phyloP scores from a whole-genome alignment of 2,113 vertebrate species.

The Osmerus eperlanus region DNA sequence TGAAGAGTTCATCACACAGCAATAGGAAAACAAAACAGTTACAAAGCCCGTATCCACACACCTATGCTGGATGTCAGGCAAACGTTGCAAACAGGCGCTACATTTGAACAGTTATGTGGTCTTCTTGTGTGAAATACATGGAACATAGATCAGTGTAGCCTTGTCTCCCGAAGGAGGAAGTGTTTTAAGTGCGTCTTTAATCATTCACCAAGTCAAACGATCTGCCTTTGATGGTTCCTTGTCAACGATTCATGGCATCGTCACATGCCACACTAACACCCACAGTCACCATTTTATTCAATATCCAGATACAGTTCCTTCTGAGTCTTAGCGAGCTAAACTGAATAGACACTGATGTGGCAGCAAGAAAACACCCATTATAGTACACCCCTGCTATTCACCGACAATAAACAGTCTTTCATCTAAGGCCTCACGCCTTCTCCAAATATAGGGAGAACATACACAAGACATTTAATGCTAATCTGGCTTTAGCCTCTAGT shows the following conservation, averaged over 20 bases:
- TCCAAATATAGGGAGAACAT: conserved; percentile 26
- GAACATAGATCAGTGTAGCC: neutral
- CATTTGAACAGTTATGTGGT: conserved; percentile 35
- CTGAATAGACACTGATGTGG: conserved; percentile 53
- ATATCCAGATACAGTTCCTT: conserved; percentile 37
- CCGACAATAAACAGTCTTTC: conserved; percentile 57
- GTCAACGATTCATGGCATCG: conserved; percentile 9
- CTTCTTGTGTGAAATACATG: neutral
- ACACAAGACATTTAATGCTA: conserved; percentile 46
- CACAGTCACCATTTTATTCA: conserved; percentile 40
- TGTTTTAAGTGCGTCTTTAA: neutral
- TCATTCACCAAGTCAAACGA: neutral
- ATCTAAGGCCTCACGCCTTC: conserved; percentile 41
- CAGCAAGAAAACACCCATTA: conserved; percentile 64
- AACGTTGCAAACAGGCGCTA: conserved; percentile 38
- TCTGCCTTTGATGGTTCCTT: no score
- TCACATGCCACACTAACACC: conserved; percentile 43
- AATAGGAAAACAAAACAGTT: conserved; percentile 28
- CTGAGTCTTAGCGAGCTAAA: conserved; percentile 35
- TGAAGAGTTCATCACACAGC: conserved; percentile 35
- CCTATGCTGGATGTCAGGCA: conserved; percentile 34
- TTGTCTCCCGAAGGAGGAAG: neutral
- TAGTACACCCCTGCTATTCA: conserved; percentile 48
- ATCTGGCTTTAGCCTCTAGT: conserved; percentile 51
- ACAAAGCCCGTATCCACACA: conserved; percentile 32